Conservation (phyloP, 2,888 invertebrate species). For the Papilio gigon region DNA sequence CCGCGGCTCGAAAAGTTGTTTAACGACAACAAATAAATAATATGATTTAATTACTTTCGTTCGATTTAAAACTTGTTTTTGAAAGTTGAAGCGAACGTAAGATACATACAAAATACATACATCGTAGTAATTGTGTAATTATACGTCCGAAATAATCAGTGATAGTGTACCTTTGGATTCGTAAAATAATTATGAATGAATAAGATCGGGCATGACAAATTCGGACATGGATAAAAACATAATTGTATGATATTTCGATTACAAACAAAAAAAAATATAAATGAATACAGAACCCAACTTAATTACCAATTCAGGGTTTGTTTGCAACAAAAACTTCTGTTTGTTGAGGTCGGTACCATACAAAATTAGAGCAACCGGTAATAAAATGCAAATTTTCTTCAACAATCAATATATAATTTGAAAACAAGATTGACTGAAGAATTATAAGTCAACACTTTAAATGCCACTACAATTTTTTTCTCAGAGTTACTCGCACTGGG, state of each 20-base stretch:
- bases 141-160: constrained; percentile 38
- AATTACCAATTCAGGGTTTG: constrained; percentile 3
- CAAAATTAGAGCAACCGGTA: background rate
- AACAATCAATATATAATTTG: background rate
- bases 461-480: background rate
- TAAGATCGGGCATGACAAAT: constrained; percentile 35
- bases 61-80: constrained; percentile 33
- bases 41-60: constrained; percentile 35
- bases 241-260: constrained; percentile 31
- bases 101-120: constrained; percentile 13
- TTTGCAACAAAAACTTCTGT: constrained; percentile 1
- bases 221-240: constrained; percentile 28
- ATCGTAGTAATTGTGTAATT: constrained; percentile 37
- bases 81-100: constrained; percentile 31
- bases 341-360: background rate
- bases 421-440: background rate
- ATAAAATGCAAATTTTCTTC: background rate
- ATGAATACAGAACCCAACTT: constrained; percentile 2
- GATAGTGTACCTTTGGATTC: constrained; percentile 26
- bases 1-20: constrained; percentile 28
- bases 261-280: no score
- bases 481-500: no score
- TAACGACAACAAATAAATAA: constrained; percentile 37
- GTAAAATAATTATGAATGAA: constrained; percentile 39
- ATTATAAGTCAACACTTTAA: no score